Percentiles rank a stretch among this genome's conserved stretches.
Evolutionary conservation across 2,797 vertebrate species (phyloP).

Genomic region (Tokudaia muenninki): DNA sequence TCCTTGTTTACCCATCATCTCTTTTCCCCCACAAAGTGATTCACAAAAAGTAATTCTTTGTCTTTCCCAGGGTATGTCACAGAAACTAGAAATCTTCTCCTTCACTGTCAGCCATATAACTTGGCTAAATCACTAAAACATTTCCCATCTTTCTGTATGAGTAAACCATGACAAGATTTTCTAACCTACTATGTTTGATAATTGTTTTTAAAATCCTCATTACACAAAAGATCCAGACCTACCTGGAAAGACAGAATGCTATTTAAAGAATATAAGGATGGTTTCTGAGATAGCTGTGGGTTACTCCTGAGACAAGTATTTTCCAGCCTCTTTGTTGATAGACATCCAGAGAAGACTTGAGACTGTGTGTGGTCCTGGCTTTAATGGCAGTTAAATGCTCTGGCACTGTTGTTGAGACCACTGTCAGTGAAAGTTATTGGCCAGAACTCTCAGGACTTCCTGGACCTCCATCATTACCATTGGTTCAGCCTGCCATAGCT

Average conservation of each 20-base stretch:
- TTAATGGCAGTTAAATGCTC: not conserved
- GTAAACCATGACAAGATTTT: not conserved
- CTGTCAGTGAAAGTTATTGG: not conserved
- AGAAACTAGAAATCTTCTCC: not conserved
- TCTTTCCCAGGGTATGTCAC: not conserved
- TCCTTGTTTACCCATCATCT: not conserved
- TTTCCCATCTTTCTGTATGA: not conserved
- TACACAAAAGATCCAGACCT: not conserved
- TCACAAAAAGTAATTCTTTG: not conserved
- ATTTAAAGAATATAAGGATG: not conserved
- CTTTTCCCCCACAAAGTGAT: not conserved
- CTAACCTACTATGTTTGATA: not conserved
- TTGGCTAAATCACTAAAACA: not conserved
- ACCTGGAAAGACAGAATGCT: not conserved
- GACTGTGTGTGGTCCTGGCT: not conserved
- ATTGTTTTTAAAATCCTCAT: not conserved
- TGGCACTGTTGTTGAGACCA: not conserved
- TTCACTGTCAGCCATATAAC: not conserved
- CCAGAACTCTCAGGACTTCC: not conserved
- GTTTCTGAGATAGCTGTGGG: not conserved
- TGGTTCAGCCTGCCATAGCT: not conserved
- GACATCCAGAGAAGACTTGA: not conserved
- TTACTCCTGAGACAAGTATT: not conserved
- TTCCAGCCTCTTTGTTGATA: not conserved
- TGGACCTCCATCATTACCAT: not conserved